These are phyloP conservation scores for Trissonchulus latispiculum DNA, from an alignment of 2,888 invertebrate species.

Conservation along the genomic window DNA sequence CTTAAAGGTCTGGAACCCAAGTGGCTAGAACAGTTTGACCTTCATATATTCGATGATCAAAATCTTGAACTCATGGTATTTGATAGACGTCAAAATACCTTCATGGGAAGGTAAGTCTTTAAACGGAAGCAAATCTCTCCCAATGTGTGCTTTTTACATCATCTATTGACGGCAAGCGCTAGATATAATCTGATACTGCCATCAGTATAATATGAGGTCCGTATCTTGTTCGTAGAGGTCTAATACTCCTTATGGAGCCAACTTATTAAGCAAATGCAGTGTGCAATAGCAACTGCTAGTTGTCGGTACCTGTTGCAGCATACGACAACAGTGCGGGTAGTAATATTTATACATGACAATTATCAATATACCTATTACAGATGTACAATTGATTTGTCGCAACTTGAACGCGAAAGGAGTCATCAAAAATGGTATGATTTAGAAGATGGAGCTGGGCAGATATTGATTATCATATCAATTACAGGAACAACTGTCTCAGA, in stretches of 20 bases:
- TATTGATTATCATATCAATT: conserved; percentile 69
- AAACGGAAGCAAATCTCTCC: not conserved
- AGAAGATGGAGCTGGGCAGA: conserved; percentile 69
- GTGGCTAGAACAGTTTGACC: conserved; percentile 94
- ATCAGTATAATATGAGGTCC: too few relatives aligned
- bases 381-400: conserved; percentile 70
- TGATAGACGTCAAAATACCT: conserved; percentile 63
- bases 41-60: conserved; percentile 89
- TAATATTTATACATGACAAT: not conserved
- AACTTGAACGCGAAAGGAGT: conserved; percentile 75
- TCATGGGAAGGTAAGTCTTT: conserved; percentile 62
- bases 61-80: conserved; percentile 74
- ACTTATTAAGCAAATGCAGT: not conserved
- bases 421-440: conserved; percentile 77
- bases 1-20: conserved; percentile 74
- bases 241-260: not conserved
- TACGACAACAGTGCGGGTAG: too few relatives aligned
- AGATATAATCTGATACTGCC: too few relatives aligned
- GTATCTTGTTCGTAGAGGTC: not conserved
- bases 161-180: too few relatives aligned
- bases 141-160: not conserved
- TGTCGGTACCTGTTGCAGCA: too few relatives aligned
- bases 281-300: too few relatives aligned
- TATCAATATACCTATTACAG: conserved; percentile 48
- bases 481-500: conserved; percentile 64